Conservation (phyloP, 1,140 invertebrate species). For the Cyphomyrmex costatus region DNA sequence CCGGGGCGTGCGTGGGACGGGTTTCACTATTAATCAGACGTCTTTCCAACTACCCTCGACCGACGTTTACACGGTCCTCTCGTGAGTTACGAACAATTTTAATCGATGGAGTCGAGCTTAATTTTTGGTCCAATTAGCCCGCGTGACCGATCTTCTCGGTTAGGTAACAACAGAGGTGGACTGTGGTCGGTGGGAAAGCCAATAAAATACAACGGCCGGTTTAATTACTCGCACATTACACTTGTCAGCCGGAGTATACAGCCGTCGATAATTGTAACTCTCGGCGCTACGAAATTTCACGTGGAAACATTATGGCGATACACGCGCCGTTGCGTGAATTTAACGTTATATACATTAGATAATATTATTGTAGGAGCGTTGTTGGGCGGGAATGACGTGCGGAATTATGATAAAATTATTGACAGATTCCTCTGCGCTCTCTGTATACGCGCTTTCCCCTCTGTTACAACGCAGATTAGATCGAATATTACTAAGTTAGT, state of each 20-base stretch:
- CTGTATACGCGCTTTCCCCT: not conserved
- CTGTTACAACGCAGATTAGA: slow-evolving; percentile 1
- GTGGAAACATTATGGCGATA: slow-evolving; percentile 31
- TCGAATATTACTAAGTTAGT: slow-evolving; percentile 39
- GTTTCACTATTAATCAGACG: slow-evolving; percentile 75
- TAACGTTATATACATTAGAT: slow-evolving; percentile 35
- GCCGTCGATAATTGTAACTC: slow-evolving; percentile 18
- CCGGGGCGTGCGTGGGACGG: slow-evolving; percentile 57
- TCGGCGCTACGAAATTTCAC: slow-evolving; percentile 5
- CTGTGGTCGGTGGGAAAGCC: not conserved
- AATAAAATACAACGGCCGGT: slow-evolving; percentile 19
- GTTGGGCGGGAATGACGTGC: not conserved
- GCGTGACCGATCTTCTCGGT: slow-evolving; percentile 35
- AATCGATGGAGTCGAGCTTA: slow-evolving; percentile 65
- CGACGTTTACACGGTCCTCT: slow-evolving; percentile 68
- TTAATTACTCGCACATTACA: slow-evolving; percentile 51
- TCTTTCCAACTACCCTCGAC: slow-evolving; percentile 64
- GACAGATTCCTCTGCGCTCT: not conserved
- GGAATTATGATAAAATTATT: slow-evolving; percentile 45
- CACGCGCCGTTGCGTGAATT: slow-evolving; percentile 1
- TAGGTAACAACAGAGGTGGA: not conserved
- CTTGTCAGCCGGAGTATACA: slow-evolving; percentile 20
- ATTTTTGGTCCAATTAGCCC: slow-evolving; percentile 66
- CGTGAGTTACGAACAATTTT: slow-evolving; percentile 67
- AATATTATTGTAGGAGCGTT: not conserved